A percentile compares a stretch with the other conserved stretches of the same genome.
phyloP scores from a whole-genome alignment of 2,113 vertebrate species.

The Nymphicus hollandicus region DNA sequence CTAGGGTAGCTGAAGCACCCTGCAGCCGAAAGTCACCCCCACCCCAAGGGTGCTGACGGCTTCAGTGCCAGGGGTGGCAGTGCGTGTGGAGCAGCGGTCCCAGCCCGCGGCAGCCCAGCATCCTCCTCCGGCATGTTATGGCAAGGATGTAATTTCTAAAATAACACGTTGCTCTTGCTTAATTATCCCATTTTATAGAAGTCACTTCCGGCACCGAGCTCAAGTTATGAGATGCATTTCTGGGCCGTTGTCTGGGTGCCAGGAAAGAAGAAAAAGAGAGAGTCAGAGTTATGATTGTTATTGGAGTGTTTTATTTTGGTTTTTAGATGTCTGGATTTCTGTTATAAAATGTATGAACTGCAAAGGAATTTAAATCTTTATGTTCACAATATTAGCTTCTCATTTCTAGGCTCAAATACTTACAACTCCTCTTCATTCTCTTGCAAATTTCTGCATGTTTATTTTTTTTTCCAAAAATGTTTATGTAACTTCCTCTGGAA shows the following conservation, averaged over 20 bases:
- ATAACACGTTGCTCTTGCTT: slow-evolving; percentile 48
- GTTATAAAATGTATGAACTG: slow-evolving; percentile 59
- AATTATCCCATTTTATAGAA: slow-evolving; percentile 58
- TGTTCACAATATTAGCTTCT: slow-evolving; percentile 53
- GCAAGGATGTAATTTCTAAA: slow-evolving; percentile 61
- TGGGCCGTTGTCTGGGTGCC: slow-evolving; percentile 25
- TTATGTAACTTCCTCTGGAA: slow-evolving; percentile 62
- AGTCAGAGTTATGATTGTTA: slow-evolving; percentile 47
- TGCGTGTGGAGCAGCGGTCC: accelerated
- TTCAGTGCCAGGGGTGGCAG: background rate
- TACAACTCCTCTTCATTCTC: slow-evolving; percentile 42
- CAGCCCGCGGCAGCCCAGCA: background rate
- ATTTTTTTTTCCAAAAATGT: background rate
- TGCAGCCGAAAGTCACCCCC: background rate
- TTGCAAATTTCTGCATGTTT: slow-evolving; percentile 36
- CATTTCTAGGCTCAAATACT: slow-evolving; percentile 49
- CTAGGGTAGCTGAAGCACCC: background rate
- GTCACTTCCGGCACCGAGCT: slow-evolving; percentile 37
- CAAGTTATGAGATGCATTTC: slow-evolving; percentile 31
- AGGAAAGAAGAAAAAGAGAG: slow-evolving; percentile 41
- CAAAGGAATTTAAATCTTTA: slow-evolving; percentile 58
- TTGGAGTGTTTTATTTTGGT: slow-evolving; percentile 57
- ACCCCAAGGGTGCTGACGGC: background rate
- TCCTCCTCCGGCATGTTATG: background rate
- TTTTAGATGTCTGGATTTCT: slow-evolving; percentile 63